A percentile compares a stretch with the other conserved stretches of the same genome.
Evolutionary conservation across 2,888 invertebrate species (phyloP).

Genomic region (Orchestes rusci): DNA sequence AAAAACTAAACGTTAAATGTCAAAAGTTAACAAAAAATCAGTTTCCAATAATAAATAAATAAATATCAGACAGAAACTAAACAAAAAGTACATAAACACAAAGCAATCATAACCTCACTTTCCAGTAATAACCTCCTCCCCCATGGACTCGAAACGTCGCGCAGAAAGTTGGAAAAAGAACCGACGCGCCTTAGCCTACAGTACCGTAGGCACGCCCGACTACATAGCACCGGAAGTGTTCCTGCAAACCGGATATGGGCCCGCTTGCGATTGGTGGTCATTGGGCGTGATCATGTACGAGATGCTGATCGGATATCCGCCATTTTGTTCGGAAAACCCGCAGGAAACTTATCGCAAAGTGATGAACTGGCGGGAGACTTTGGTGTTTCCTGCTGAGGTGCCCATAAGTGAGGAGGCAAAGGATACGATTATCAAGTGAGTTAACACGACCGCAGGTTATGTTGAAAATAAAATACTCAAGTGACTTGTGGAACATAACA

Average conservation of each 20-base stretch:
- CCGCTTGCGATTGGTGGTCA: slow-evolving; percentile 99
- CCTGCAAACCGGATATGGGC: slow-evolving; percentile 94
- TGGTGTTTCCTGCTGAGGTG: slow-evolving; percentile 97
- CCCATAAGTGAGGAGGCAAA: slow-evolving; percentile 98
- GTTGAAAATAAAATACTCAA: no score
- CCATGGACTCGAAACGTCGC: slow-evolving; percentile 95
- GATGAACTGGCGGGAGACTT: slow-evolving; percentile 98
- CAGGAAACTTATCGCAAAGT: slow-evolving; percentile 96
- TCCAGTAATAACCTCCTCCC: slow-evolving; percentile 55
- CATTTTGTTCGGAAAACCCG: slow-evolving; percentile 98
- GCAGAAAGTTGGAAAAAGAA: slow-evolving; percentile 99
- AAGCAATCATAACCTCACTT: no score
- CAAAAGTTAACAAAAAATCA: no score
- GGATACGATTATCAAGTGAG: slow-evolving; percentile 71
- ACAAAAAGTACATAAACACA: no score
- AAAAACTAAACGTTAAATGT: no score
- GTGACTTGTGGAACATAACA: no score
- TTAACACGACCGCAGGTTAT: no score
- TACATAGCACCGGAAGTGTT: slow-evolving; percentile 99
- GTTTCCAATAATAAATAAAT: no score
- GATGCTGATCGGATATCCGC: slow-evolving; percentile 99
- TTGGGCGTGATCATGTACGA: slow-evolving; percentile 99
- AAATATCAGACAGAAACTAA: no score
- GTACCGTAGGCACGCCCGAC: slow-evolving; percentile 96
- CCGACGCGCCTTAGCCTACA: slow-evolving; percentile 88